Base-by-base conservation (phyloP, 2,113 vertebrate genomes). In the Rhinoderma darwinii region DNA sequence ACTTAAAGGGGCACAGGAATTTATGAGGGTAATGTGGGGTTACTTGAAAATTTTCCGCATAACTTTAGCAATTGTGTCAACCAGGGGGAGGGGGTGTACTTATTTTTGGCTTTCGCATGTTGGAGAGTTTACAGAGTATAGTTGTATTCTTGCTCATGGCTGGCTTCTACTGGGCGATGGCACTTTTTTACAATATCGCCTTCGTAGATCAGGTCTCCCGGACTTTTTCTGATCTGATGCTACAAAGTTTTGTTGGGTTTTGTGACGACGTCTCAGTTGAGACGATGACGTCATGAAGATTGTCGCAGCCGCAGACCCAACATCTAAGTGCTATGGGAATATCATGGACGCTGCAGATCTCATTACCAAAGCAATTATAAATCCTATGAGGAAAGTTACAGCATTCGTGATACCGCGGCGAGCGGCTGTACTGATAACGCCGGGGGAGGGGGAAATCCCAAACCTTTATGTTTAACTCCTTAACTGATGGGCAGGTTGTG, bases 331-430 rank as follows among this genome's bases (percentile, higher is more conserved):
- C 56, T 85, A 4, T 18, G 59, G 56, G 56, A 78, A 77, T 84
- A 84, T 66, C 63, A 11, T n/a, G 35, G 27, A 76, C 17, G 56
- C 41, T 35, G 14, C 41, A 43, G 74, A 77, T 85, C 84, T 78
- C 74, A 85, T 85, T 68, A 78, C 73, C 25, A 14, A 59, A 77
- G 39, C 74, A 85, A 85, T 85, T 77, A 85, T 85, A 30, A 85
- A 66, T 85, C 74, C 84, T 63, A 77, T 39, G 56, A 43, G 84
- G 41, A 85, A 35, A 54, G 54, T 47, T 63, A 22, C 54, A n/a
- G n/a, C 44, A 41, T 6, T 77, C 20, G 47, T 84, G 47, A 63
- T 32, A 63, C 51, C 63, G 72, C 3, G 17, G n/a, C 43, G 73
- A 63, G 66, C 47, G 73, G 37, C 66, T 47, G 10, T 63, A 47